Percentiles rank a stretch among this genome's conserved stretches.
These are phyloP conservation scores for Eudorcas thomsonii DNA, from an alignment of 2,113 vertebrate genomes.

Conservation along the genomic window DNA sequence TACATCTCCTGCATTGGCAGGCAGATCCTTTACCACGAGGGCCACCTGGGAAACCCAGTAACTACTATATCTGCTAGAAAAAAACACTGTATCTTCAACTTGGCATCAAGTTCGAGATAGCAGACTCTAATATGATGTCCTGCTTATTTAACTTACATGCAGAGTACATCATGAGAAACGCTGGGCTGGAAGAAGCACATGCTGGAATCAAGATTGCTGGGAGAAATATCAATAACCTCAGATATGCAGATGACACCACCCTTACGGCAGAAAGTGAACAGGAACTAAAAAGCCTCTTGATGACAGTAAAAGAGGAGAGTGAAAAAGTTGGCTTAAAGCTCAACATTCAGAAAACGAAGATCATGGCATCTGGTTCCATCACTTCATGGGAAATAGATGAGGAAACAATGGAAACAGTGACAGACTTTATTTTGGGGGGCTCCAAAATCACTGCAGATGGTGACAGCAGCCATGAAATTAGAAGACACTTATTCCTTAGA, in stretches of 20 bases:
- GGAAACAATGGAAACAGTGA: no score
- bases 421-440: no score
- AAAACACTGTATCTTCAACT: conserved; percentile 4
- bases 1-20: background rate
- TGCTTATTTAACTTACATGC: background rate
- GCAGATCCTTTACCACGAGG: background rate
- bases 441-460: no score
- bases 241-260: background rate
- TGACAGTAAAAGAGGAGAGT: background rate
- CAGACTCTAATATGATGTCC: background rate
- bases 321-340: background rate
- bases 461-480: no score
- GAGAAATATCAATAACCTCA: background rate
- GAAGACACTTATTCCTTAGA: no score
- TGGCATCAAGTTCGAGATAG: background rate
- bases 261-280: background rate
- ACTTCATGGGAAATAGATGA: background rate
- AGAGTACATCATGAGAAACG: background rate
- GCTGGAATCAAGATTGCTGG: background rate
- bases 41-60: background rate
- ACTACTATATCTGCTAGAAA: background rate
- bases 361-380: background rate
- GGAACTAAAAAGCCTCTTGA: background rate
- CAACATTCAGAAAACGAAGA: background rate
- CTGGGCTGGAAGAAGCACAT: background rate